A percentile compares a stretch with the other conserved stretches of the same genome.
These are phyloP conservation scores for Eriocheir sinensis DNA, from an alignment of 1,140 invertebrate species.

Conservation along the genomic window DNA sequence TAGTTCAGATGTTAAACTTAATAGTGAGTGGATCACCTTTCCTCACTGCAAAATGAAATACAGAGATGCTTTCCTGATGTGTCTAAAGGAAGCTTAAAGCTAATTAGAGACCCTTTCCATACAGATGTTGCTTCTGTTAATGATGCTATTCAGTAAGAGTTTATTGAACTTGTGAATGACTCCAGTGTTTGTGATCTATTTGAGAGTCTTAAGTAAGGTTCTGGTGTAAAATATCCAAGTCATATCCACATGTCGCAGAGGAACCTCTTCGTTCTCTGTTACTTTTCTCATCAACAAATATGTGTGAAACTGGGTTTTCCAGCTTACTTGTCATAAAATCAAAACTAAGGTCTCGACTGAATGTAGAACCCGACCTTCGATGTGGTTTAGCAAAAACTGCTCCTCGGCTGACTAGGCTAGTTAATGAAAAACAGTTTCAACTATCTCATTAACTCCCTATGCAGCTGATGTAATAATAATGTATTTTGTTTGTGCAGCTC, in stretches of 20 bases:
- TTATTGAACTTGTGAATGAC: slow-evolving; percentile 51
- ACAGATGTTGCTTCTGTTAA: slow-evolving; percentile 50
- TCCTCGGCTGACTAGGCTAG: not conserved
- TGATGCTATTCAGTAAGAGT: slow-evolving; percentile 33
- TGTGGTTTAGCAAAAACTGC: slow-evolving; percentile 8
- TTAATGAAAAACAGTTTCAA: slow-evolving; percentile 41
- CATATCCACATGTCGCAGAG: not conserved
- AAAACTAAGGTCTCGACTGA: slow-evolving; percentile 47
- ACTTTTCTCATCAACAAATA: slow-evolving; percentile 49
- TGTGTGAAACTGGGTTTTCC: slow-evolving; percentile 51
- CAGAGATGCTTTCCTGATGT: slow-evolving; percentile 43
- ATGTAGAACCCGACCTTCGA: slow-evolving; percentile 38
- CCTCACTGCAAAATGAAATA: slow-evolving; percentile 30
- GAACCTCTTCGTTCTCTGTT: slow-evolving; percentile 37
- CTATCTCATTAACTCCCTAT: slow-evolving; percentile 46
- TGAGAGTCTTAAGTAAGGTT: slow-evolving; percentile 31
- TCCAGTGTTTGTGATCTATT: slow-evolving; percentile 35
- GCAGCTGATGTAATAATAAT: slow-evolving; percentile 29
- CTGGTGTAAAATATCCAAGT: slow-evolving; percentile 31
- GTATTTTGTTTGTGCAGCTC: not conserved
- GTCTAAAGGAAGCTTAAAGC: not conserved
- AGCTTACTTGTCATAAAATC: slow-evolving; percentile 49
- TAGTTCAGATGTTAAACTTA: not conserved
- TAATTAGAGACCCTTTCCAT: slow-evolving; percentile 53
- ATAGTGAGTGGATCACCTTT: slow-evolving; percentile 17